phyloP scores from a whole-genome alignment of 2,888 invertebrate genomes.

The Ichneumoninae sp. region DNA sequence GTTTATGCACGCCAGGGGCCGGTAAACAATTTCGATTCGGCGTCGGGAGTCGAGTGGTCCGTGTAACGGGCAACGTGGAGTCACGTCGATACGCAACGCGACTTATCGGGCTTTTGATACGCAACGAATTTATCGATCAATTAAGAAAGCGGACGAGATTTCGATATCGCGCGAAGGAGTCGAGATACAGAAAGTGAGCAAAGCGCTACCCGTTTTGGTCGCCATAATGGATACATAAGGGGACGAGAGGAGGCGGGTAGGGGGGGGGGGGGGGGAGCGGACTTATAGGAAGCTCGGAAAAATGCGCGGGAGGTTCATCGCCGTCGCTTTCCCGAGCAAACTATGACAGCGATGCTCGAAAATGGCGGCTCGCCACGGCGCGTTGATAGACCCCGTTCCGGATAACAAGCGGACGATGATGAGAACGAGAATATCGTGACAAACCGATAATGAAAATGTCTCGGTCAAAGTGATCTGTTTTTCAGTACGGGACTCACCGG shows the following conservation, averaged over 20 bases:
- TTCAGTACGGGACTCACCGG: not conserved
- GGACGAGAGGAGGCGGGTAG: not conserved
- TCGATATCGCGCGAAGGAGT: not conserved
- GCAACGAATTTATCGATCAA: conserved; percentile 77
- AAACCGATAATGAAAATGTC: not conserved
- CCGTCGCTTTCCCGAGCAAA: conserved; percentile 65
- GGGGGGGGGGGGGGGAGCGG: conserved; percentile 19
- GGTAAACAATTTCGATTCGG: conserved; percentile 77
- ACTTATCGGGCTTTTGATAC: not conserved
- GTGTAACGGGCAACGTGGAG: conserved; percentile 35
- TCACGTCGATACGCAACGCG: not conserved
- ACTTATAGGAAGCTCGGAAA: conserved; percentile 72
- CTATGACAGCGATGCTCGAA: conserved; percentile 70
- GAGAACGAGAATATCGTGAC: not conserved
- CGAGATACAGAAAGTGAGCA: not conserved
- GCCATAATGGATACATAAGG: conserved; percentile 45
- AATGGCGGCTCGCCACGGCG: conserved; percentile 72
- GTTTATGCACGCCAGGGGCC: conserved; percentile 73
- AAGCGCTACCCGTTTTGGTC: conserved; percentile 19
- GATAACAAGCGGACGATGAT: conserved; percentile 28
- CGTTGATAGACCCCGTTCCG: conserved; percentile 14
- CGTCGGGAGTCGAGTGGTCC: conserved; percentile 45
- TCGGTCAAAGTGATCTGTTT: not conserved
- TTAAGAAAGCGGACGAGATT: conserved; percentile 51
- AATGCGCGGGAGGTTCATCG: conserved; percentile 80